Conservation (phyloP, 1,140 invertebrate species). For the Magallana ariakensis region DNA sequence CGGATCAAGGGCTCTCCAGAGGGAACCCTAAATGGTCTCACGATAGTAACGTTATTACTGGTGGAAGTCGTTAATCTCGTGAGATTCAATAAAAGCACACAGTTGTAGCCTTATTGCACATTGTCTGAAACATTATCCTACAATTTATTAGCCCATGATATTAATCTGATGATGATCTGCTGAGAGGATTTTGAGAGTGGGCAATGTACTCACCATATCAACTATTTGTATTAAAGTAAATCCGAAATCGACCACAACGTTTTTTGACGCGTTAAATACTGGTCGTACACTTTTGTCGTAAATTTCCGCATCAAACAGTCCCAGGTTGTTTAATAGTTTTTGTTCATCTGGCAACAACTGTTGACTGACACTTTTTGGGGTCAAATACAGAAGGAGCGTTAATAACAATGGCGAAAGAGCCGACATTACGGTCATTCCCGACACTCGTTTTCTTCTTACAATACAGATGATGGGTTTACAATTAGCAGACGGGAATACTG, state of each 20-base stretch:
- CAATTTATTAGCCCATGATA: too few relatives aligned
- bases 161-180: too few relatives aligned
- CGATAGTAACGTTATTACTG: neutral
- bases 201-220: conserved; percentile 92
- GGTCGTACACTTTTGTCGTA: conserved; percentile 98
- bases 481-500: neutral
- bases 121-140: too few relatives aligned
- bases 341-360: conserved; percentile 88
- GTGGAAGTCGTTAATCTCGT: neutral
- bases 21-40: neutral
- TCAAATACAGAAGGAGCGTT: neutral
- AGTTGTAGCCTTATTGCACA: too few relatives aligned
- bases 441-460: neutral
- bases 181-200: too few relatives aligned
- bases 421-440: neutral
- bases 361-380: neutral
- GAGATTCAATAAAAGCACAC: neutral
- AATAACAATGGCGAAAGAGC: neutral
- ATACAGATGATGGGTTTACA: neutral
- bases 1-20: neutral
- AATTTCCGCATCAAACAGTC: conserved; percentile 84
- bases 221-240: conserved; percentile 99
- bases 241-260: conserved; percentile 96
- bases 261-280: conserved; percentile 97
- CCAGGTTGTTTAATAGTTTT: conserved; percentile 92